phyloP scores from a whole-genome alignment of 2,888 invertebrate species.

The Caenorhabditis sinica region DNA sequence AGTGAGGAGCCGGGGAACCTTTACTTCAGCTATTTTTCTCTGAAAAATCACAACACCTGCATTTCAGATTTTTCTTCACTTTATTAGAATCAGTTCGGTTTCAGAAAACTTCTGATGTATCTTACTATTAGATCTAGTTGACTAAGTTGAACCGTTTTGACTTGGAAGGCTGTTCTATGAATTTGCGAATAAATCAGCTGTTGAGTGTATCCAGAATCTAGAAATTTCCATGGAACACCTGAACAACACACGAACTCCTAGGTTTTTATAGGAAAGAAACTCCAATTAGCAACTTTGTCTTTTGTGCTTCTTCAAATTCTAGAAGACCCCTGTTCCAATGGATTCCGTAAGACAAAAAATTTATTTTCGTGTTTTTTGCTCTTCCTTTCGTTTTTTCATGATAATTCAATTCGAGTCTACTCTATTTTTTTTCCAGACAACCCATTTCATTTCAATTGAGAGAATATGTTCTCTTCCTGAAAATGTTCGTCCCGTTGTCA shows the following conservation, averaged over 20 bases:
- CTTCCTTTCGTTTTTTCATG: slow-evolving; percentile 18
- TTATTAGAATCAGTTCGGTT: no score
- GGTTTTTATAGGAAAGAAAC: not conserved
- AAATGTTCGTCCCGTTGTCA: not conserved
- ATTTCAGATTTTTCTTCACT: no score
- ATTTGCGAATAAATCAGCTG: not conserved
- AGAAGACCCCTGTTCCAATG: not conserved
- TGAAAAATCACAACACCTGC: not conserved
- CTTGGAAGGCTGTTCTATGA: no score
- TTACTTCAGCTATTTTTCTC: slow-evolving; percentile 13
- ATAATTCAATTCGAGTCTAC: slow-evolving; percentile 25
- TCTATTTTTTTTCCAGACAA: slow-evolving; percentile 18
- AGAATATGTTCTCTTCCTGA: slow-evolving; percentile 24
- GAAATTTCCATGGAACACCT: not conserved
- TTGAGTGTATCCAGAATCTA: not conserved
- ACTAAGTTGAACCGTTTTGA: no score
- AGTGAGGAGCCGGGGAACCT: not conserved
- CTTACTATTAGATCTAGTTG: no score
- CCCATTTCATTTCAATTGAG: slow-evolving; percentile 21
- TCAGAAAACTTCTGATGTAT: no score
- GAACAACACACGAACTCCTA: not conserved
- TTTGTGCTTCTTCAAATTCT: not conserved
- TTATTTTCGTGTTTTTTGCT: slow-evolving; percentile 34
- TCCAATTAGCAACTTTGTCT: not conserved
- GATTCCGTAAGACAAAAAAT: not conserved